Base-by-base conservation (phyloP, 2,797 vertebrate genomes). In the Ctenosaura bakeri region DNA sequence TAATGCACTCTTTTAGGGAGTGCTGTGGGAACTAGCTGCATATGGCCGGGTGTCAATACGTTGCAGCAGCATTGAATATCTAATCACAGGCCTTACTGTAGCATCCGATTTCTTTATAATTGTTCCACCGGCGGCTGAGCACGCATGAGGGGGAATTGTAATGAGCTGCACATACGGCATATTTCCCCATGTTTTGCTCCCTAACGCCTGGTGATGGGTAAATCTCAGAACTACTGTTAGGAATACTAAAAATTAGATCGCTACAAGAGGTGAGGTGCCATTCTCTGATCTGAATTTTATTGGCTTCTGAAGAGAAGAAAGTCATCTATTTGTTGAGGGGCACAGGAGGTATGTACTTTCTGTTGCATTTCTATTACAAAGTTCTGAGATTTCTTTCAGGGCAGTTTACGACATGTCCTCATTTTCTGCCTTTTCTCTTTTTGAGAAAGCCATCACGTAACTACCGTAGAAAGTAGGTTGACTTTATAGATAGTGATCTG, bases 21-120 rank as follows among this genome's bases (percentile, higher is more conserved):
- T 92, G 92, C 95, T 97, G 85, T 96, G 95, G 95, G 93, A 97
- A 95, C 94, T 91, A 93, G 94, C 92, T 93, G 89, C 96, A 97
- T 96, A 97, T 95, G 97, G 95, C 89, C 50, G 95, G 94, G 85
- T 91, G 4, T 59, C 92, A 95, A 92, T 96, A 92, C 90, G 77
- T 32, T 93, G 92, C 89, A 80, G 89, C 89, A 78, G 92, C 96
- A 95, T 91, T 95, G 95, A 95, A 94, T 97, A 94, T 91, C 95
- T 96, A 97, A 96, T 96, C 91, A 91, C 87, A 92, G 90, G 92
- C 93, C 92, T 82, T 83, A 94, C 66, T 73, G 54, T 64, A 35
- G 73, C 81, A n/a, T 86, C 84, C 69, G 50, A 74, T n/a, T 86
- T 86, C 69, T 86, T 83, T 80, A 86, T 87, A 66, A 81, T 42